phyloP scores from a whole-genome alignment of 2,797 vertebrate genomes.

The Sebastes taczanowskii region DNA sequence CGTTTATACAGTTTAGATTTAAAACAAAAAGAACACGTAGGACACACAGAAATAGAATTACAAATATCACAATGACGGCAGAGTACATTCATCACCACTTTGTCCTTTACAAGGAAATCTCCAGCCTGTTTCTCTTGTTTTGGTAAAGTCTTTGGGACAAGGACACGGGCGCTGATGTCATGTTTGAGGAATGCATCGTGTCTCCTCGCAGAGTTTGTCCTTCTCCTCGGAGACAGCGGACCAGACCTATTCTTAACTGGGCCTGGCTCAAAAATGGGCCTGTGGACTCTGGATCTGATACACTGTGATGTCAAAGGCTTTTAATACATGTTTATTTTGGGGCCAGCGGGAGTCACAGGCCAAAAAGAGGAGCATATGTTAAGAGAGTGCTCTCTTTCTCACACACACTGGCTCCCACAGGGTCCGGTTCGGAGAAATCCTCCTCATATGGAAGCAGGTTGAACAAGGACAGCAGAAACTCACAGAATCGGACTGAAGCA shows the following conservation, averaged over 20 bases:
- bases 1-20: slow-evolving; percentile 36
- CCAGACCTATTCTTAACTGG: slow-evolving; percentile 63
- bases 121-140: slow-evolving; percentile 48
- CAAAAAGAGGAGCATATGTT: slow-evolving; percentile 48
- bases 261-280: slow-evolving; percentile 41
- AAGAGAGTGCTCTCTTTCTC: slow-evolving; percentile 2
- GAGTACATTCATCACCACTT: slow-evolving; percentile 19
- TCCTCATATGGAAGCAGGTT: slow-evolving; percentile 17
- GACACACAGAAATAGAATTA: slow-evolving; percentile 28
- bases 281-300: slow-evolving; percentile 50
- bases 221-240: slow-evolving; percentile 62
- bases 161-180: slow-evolving; percentile 58
- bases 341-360: slow-evolving; percentile 36
- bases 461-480: slow-evolving; percentile 28
- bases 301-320: slow-evolving; percentile 62
- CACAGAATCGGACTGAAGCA: slow-evolving; percentile 16
- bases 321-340: slow-evolving; percentile 68
- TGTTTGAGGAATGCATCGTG: slow-evolving; percentile 63
- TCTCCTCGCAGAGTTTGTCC: slow-evolving; percentile 47
- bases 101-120: slow-evolving; percentile 43
- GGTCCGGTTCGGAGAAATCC: slow-evolving; percentile 19
- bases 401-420: slow-evolving; percentile 10
- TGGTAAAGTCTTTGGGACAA: slow-evolving; percentile 63
- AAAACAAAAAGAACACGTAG: slow-evolving; percentile 1
- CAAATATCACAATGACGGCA: slow-evolving; percentile 22